Percentiles rank a stretch among this genome's conserved stretches.
Evolutionary conservation across 1,140 invertebrate species (phyloP).

Genomic region (Harpegnathos saltator): DNA sequence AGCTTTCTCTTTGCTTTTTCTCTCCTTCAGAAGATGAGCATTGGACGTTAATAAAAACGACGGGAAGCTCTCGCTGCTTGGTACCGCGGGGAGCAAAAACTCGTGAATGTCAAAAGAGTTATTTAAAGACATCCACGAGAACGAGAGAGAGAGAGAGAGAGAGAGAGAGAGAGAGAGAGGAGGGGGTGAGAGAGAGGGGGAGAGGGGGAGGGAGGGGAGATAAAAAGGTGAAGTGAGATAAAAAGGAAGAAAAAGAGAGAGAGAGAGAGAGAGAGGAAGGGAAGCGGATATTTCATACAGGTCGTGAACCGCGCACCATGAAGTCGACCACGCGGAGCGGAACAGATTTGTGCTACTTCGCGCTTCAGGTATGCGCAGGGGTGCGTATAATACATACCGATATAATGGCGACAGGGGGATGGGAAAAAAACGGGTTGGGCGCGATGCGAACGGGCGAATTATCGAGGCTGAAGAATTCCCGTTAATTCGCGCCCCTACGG

Average conservation of each 20-base stretch:
- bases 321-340: constrained; percentile 8
- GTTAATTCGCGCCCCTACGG: constrained; percentile 23
- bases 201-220: background rate
- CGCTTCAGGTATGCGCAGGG: background rate
- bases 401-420: background rate
- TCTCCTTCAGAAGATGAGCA: background rate
- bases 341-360: constrained; percentile 43
- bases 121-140: constrained; percentile 22
- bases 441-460: constrained; percentile 8
- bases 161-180: too few relatives aligned
- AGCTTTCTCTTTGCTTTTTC: background rate
- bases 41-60: background rate
- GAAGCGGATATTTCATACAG: constrained; percentile 10
- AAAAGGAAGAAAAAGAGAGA: too few relatives aligned
- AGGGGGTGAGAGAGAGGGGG: too few relatives aligned
- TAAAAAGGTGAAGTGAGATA: too few relatives aligned
- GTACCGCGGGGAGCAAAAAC: background rate
- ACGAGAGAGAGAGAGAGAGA: too few relatives aligned
- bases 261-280: too few relatives aligned
- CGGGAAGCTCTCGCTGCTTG: background rate
- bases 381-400: background rate
- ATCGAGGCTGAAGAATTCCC: constrained; percentile 47
- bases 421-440: background rate
- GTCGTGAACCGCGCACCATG: constrained; percentile 15
- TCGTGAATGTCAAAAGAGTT: background rate